Base-by-base conservation (phyloP, 1,140 invertebrate species). In the Tetramorium parvispinum region DNA sequence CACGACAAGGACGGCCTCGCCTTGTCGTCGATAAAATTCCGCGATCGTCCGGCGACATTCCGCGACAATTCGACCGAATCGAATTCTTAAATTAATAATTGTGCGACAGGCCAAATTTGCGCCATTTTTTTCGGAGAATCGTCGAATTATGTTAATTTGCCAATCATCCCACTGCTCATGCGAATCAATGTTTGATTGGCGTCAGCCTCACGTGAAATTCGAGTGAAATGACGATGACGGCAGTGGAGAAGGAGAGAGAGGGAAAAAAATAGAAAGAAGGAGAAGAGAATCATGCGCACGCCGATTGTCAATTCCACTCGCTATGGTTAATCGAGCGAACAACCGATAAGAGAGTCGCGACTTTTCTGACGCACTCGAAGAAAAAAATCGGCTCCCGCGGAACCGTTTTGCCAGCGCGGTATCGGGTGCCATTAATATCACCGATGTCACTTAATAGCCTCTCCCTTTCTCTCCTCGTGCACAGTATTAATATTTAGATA, bases 271-370 rank as follows among this genome's bases (percentile, higher is more conserved):
- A 40, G 37, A 21, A 37, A 2, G 11, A 24, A 11, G 13, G 8
- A 37, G 51, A 7, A 55, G 18, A 49, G 4, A 37, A 24, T 57
- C 13, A 57, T 11, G 40, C 46, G 40, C 21, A 2, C 24, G 57
- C 16, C 13, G 73, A 78, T 78, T 85, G 46, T 78, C 59, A 78
- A 65, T 78, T 78, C 21, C 27, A 37, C 24, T n/a, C 71, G 59
- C n/a, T 77, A 51, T 27, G 81, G 40, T 78, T 85, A 85, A 85
- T 85, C 73, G 57, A 78, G 82, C 57, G 82, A 85, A 32, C 32
- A 46, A 40, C 46, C 73, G 73, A 78, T 63, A 85, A 78, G 27
- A 57, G 53, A 73, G 10, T 73, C 66, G 53, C 37, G 21, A 59
- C n/a, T 55, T 59, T 10, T 73, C 27, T 59, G 79, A 83, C 40